These are phyloP conservation scores for Mesembrinibis cayennensis DNA, from an alignment of 2,113 vertebrate genomes.

Conservation along the genomic window DNA sequence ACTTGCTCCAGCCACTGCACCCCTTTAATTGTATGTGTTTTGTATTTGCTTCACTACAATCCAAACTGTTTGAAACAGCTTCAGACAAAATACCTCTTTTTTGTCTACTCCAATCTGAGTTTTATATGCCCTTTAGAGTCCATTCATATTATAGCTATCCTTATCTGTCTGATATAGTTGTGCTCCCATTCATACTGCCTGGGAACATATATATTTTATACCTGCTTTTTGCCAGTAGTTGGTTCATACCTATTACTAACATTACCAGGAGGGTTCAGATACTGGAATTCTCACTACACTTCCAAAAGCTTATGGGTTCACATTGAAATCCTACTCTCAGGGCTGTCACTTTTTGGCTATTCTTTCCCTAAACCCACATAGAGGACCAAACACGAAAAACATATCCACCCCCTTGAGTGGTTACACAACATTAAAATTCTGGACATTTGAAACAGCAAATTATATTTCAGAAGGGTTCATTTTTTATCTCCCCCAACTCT, in stretches of 20 bases:
- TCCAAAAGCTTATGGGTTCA: not conserved
- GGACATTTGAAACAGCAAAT: not conserved
- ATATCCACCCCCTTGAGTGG: not conserved
- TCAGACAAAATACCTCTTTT: not conserved
- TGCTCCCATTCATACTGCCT: not conserved
- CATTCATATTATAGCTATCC: slow-evolving; percentile 16
- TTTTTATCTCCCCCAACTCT: not conserved
- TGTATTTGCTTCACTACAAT: not conserved
- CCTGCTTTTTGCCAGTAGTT: not conserved
- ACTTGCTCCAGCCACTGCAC: not conserved
- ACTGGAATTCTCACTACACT: not conserved
- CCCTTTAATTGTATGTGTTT: not conserved
- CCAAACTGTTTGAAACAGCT: not conserved
- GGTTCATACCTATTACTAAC: not conserved
- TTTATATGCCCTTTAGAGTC: not conserved
- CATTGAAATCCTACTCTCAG: not conserved
- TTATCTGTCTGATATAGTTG: not conserved
- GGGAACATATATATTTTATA: not conserved
- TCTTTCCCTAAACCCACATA: not conserved
- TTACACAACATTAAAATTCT: not conserved
- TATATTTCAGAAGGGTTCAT: not conserved
- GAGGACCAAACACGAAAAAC: not conserved
- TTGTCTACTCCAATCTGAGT: not conserved
- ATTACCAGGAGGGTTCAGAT: not conserved
- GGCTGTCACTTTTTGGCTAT: not conserved